Percentiles rank a stretch among this genome's conserved stretches.
These are phyloP conservation scores for Lamellibrachia satsuma DNA, from an alignment of 2,888 invertebrate species.

Conservation along the genomic window DNA sequence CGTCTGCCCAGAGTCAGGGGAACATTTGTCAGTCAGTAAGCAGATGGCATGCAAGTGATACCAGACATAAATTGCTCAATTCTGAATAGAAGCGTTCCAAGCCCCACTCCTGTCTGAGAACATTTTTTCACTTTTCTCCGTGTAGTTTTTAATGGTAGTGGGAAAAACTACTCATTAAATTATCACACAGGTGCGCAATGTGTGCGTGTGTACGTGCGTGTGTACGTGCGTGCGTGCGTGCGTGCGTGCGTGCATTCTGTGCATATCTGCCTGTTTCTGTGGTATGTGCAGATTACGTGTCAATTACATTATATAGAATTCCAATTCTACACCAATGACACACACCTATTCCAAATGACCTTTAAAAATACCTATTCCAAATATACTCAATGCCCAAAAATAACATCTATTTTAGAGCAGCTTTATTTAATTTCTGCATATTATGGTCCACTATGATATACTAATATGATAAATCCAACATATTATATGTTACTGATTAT, in stretches of 20 bases:
- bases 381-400: too few species aligned
- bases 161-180: too few species aligned
- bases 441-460: too few species aligned
- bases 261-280: not conserved
- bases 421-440: too few species aligned
- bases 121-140: not conserved
- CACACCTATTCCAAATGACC: too few species aligned
- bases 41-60: not conserved
- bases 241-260: not conserved
- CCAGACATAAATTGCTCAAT: not conserved
- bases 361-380: too few species aligned
- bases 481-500: too few species aligned
- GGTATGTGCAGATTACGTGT: not conserved
- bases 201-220: not conserved
- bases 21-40: not conserved
- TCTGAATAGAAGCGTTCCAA: not conserved
- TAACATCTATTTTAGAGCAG: too few species aligned
- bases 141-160: too few species aligned
- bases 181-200: not conserved
- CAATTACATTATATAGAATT: too few species aligned
- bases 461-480: too few species aligned
- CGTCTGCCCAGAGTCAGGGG: not conserved
- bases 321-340: too few species aligned
- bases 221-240: not conserved
- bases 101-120: not conserved